Base-by-base conservation (phyloP, 2,888 invertebrate genomes). In the Watsonalla cultraria region DNA sequence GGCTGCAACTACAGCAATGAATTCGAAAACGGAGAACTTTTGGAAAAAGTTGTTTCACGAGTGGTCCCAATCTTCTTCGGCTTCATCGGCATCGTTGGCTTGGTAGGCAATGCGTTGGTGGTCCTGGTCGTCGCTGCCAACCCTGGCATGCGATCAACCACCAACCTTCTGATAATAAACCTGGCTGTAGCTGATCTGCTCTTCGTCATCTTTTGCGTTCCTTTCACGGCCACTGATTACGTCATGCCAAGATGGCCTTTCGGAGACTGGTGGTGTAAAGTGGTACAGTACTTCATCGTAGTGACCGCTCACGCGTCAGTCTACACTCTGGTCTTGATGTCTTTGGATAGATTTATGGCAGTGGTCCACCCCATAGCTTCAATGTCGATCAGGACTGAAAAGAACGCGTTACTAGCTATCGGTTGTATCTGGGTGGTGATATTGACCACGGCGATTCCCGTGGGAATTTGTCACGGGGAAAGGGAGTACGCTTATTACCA, bases 271-370 rank as follows among this genome's bases (percentile, higher is more conserved):
- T 97, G 96, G 95, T 98, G 98, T 87, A 96, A 96, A 86, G 93
- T 95, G 24, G 96, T 97, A 9, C 97, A 98, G 80, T 98, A 98
- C 78, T 93, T 97, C 77, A 96, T 97, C 64, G 96, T 97, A 56
- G 97, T 97, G 45, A 97, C 97, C 33, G 98, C 97, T 35, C 98
- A 97, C 77, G 97, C 96, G 54, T 97, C 97, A 70, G 97, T 98
- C 6, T 98, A 98, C 86, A 98, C 98, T 0, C 90, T 98, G 50
- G 97, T 98, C 0, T 92, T 98, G 60, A 98, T 98, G 98, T 97
- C 97, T 6, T 86, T 98, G 55, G 98, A 98, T 84, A 92, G 95
- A 62, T 98, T 96, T 79, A 92, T 98, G 82, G 98, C 98, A 37
- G 98, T 98, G 2, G 98, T 98, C 1, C 97, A 97, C 81, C 98